Evolutionary conservation across 1,140 invertebrate genomes (phyloP), one percentile per base, ranked within the genome.

Genomic region (Diabrotica undecimpunctata): DNA sequence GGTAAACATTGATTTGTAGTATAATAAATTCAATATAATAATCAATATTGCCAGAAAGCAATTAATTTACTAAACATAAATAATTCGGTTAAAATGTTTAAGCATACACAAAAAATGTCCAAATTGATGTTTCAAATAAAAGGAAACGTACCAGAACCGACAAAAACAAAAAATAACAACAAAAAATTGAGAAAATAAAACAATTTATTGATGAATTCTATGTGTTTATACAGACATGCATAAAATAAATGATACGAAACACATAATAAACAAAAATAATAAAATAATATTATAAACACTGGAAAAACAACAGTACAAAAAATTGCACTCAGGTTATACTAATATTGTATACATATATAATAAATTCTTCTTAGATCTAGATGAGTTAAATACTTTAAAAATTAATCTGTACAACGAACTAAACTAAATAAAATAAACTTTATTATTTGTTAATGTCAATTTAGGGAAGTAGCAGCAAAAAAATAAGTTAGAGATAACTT

Each of bases 151-250:
- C 8, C 41, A 46, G n/a, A 46, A 46, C n/a, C 8, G n/a, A 46
- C 8, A 46, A 46, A 46, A 46, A 10, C 41, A 8, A n/a, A 50
- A 61, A 61, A 59, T 53, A 64, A 64, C 59, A 59, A 54, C 60
- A 57, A 64, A 64, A 64, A 59, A 52, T 65, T 39, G 5, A 41
- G 58, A 69, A 69, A 68, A 70, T 71, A 70, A 67, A 70, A 67
- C 68, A 58, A 67, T 67, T 67, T 67, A 67, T 67, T 66, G 54
- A 61, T 66, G 61, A 55, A 66, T 62, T 25, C 38, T 59, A 59
- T 61, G 56, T 56, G 39, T 57, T 50, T 50, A 50, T 66, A 66
- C 54, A 59, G 53, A 66, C 65, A 66, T 66, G 58, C 54, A 61
- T 62, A 58, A 50, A 62, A 54, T 41, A 62, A 65, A 66, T 50